Evolutionary conservation across 2,113 vertebrate genomes (phyloP), one percentile per base, ranked within the genome.

Genomic region (Tachuris rubrigastra): DNA sequence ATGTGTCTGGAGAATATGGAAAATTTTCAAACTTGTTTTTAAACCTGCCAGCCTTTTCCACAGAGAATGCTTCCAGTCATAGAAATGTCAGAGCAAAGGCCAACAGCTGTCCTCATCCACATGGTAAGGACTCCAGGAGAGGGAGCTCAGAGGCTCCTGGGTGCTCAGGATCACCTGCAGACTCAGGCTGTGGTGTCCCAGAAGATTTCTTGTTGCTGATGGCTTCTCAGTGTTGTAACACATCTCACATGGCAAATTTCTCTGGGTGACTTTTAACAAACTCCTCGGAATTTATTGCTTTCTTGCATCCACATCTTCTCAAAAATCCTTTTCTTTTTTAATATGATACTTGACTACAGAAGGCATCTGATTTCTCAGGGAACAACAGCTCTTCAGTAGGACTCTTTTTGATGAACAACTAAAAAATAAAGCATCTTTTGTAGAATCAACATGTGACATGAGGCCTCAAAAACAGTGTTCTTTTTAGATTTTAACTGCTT

Each of bases 21-120:
- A 85, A 88, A n/a, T 14, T 68, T 90, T 83, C 59, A 90, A 47
- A 75, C 53, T 85, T 87, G 46, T 60, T 93, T 93, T 87, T 53
- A 87, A 87, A 63, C 28, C 62, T 76, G 50, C 41, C 82, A 87
- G 30, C 47, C 53, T 41, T 92, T 88, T 35, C 67, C 50, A 50
- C 18, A 33, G 73, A 95, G 87, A 85, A 59, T 30, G 42, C 42
- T 80, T 89, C 50, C 77, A 67, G 95, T 69, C 15, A 7, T 4
- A 50, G 44, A 85, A 85, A 89, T 33, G 58, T 56, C 87, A 93
- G 60, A 85, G 87, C 60, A 82, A 91, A 85, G 81, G 74, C 87
- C 16, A 6, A 59, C 74, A 52, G 56, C 30, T 82, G 47, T 25
- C 72, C 47, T 55, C 19, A 49, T 33, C 14, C 30, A 14, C 65